Conservation (phyloP, 64 coral and sea anemone genomes). For the Actinia equina region DNA sequence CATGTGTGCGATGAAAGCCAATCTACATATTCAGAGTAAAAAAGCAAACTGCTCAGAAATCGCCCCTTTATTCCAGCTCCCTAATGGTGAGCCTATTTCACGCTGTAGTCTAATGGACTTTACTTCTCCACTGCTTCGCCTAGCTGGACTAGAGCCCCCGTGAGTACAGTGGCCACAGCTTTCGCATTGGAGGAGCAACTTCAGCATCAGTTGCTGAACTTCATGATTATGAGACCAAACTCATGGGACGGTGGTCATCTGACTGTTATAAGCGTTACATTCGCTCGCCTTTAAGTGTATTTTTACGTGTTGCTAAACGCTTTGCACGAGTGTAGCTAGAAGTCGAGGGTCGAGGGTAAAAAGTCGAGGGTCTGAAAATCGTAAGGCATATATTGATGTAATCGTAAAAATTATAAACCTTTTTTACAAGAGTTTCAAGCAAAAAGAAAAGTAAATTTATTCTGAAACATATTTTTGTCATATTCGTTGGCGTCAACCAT, state of each 20-base stretch:
- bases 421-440: too few relatives aligned
- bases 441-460: too few relatives aligned
- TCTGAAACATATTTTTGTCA: too few relatives aligned
- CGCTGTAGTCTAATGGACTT: background rate
- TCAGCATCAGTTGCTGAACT: slow-evolving; percentile 1
- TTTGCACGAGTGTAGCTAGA: too few relatives aligned
- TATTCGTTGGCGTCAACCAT: too few relatives aligned
- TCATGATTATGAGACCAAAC: slow-evolving; percentile 11
- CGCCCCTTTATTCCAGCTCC: slow-evolving; percentile 1
- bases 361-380: too few relatives aligned
- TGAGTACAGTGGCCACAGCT: slow-evolving; percentile 16
- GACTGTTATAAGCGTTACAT: slow-evolving; percentile 40
- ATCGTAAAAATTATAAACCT: too few relatives aligned
- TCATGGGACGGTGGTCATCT: slow-evolving; percentile 26
- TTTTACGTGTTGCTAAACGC: background rate
- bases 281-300: background rate
- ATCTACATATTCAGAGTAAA: background rate
- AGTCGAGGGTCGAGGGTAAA: too few relatives aligned
- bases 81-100: background rate
- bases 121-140: background rate
- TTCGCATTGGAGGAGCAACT: slow-evolving; percentile 18
- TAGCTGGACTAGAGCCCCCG: background rate
- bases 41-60: background rate
- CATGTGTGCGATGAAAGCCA: background rate
- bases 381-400: too few relatives aligned